A percentile compares a stretch with the other conserved stretches of the same genome.
Conservation (phyloP, 2,888 invertebrate species). For the Lucinisca nassula region DNA sequence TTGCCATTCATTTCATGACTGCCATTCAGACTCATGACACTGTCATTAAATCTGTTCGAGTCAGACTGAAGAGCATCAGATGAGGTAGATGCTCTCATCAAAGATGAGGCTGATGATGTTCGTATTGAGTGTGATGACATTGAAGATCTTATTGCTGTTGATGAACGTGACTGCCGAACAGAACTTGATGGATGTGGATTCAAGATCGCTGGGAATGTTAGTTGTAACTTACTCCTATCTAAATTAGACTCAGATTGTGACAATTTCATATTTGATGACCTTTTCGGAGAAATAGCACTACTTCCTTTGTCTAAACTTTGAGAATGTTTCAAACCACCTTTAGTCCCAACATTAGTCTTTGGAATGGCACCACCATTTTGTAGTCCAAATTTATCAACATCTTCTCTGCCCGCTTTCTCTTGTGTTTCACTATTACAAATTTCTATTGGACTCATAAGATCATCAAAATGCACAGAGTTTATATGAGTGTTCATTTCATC, state of each 20-base stretch:
- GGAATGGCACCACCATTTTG: slow-evolving; percentile 69
- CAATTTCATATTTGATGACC: slow-evolving; percentile 49
- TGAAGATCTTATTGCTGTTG: slow-evolving; percentile 31
- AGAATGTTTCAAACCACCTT: slow-evolving; percentile 54
- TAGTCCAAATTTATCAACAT: slow-evolving; percentile 58
- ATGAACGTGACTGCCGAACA: slow-evolving; percentile 23
- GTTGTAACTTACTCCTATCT: slow-evolving; percentile 52
- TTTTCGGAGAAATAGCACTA: slow-evolving; percentile 42
- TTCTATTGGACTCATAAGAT: slow-evolving; percentile 90
- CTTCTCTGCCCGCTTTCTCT: slow-evolving; percentile 40
- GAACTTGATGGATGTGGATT: slow-evolving; percentile 52
- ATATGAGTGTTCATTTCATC: slow-evolving; percentile 94
- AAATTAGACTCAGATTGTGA: slow-evolving; percentile 65
- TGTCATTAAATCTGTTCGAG: neutral
- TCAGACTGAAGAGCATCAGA: neutral
- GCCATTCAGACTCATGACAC: neutral
- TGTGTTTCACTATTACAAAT: slow-evolving; percentile 37
- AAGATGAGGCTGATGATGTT: slow-evolving; percentile 34
- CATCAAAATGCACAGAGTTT: slow-evolving; percentile 94
- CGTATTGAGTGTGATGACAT: slow-evolving; percentile 28
- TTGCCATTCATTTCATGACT: neutral
- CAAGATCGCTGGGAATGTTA: slow-evolving; percentile 62
- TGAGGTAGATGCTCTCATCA: slow-evolving; percentile 45
- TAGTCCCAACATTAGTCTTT: slow-evolving; percentile 34
- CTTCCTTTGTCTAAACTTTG: slow-evolving; percentile 61